These are phyloP conservation scores for Macropodus opercularis DNA, from an alignment of 2,797 vertebrate genomes.

Conservation along the genomic window DNA sequence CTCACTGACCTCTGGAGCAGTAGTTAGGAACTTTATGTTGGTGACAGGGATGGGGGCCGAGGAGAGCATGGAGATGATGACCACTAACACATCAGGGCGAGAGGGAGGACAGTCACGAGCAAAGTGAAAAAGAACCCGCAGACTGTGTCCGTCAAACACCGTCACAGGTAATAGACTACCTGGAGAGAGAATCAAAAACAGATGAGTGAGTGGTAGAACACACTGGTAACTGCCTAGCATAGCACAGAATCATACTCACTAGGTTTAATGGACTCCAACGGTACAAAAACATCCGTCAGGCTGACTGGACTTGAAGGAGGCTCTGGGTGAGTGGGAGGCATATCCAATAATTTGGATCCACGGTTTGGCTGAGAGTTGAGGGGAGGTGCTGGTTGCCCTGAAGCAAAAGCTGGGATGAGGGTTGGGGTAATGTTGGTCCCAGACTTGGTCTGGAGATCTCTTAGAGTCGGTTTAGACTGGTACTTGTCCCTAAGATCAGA, in stretches of 20 bases:
- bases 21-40: constrained; percentile 90
- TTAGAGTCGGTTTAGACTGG: constrained; percentile 89
- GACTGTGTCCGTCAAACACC: constrained; percentile 93
- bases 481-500: constrained; percentile 89
- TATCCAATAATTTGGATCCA: constrained; percentile 61
- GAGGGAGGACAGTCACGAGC: constrained; percentile 88
- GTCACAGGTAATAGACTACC: constrained; percentile 95
- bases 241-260: constrained; percentile 78
- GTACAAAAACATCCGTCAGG: constrained; percentile 89
- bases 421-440: constrained; percentile 58
- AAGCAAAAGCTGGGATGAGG: constrained; percentile 61
- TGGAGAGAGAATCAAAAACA: constrained; percentile 45
- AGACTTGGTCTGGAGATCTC: constrained; percentile 92
- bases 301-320: constrained; percentile 71
- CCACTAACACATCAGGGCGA: constrained; percentile 91
- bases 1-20: constrained; percentile 91
- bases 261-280: constrained; percentile 96
- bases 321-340: constrained; percentile 52
- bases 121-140: constrained; percentile 96
- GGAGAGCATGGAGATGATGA: constrained; percentile 98
- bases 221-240: background rate
- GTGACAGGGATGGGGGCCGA: constrained; percentile 91
- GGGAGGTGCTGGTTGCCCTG: constrained; percentile 57
- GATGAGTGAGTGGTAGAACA: background rate
- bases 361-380: constrained; percentile 56